Base-by-base conservation (phyloP, 2,888 invertebrate genomes). In the Drosophila maculinotata region DNA sequence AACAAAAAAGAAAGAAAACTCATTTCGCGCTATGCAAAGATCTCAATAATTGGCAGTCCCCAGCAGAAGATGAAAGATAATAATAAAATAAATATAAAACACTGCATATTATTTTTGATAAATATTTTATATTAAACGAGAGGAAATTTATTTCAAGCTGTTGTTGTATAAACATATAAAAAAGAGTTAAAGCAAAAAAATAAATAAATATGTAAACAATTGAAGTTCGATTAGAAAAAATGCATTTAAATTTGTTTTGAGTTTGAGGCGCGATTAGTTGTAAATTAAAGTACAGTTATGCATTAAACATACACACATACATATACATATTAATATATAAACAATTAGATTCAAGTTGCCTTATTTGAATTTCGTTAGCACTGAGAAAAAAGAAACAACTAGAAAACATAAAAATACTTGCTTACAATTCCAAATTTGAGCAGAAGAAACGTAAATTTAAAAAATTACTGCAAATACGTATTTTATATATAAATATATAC, bases 31-130 rank as follows among this genome's bases (percentile, higher is more conserved):
- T 72, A 69, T 80, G 78, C 85, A 76, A 58, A 73, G 62, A 89
- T 89, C 90, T 89, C 90, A 89, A 60, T 72, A 89, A 90, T 90
- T 89, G 90, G 89, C 90, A 89, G 69, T 73, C 71, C 80, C 83
- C 80, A 52, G 62, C 56, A 57, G 57, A 25, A 72, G 64, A 45
- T 33, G 20, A 60, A 49, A 41, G 48, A 58, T 69, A 57, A 47
- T 33, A 73, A 31, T 23, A 58, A 62, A 56, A 44, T 28, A 10
- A 48, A 60, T 39, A 41, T 38, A 45, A 47, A 35, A n/a, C 38
- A 48, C 64, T 62, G 84, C 80, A 81, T 85, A 85, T 83, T 83
- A 83, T 83, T 83, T 83, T 83, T 83, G 83, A 83, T 87, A 83
- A 81, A 83, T 79, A 87, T 69, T 87, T 78, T 82, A 75, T 80